These are phyloP conservation scores for Oceanites oceanicus DNA, from an alignment of 2,113 vertebrate genomes.

Conservation along the genomic window DNA sequence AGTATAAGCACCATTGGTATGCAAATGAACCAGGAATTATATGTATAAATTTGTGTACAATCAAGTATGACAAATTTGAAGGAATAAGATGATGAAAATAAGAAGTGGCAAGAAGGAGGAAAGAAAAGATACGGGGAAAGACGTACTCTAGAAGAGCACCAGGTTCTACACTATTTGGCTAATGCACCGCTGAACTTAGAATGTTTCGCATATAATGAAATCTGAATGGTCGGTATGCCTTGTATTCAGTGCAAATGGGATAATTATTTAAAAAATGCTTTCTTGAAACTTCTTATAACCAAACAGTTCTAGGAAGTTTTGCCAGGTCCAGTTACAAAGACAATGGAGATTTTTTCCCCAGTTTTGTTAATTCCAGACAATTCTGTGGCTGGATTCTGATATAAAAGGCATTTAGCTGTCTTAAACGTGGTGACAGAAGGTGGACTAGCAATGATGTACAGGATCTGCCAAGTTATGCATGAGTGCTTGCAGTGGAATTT, in stretches of 20 bases:
- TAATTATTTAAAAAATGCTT: conserved; percentile 45
- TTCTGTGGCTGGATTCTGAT: conserved; percentile 45
- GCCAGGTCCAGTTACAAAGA: conserved; percentile 51
- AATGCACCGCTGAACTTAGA: background rate
- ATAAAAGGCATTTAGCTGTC: conserved; percentile 19
- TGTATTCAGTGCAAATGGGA: conserved; percentile 54
- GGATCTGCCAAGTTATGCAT: background rate
- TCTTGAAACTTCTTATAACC: conserved; percentile 57
- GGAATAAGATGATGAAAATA: background rate
- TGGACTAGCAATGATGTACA: background rate
- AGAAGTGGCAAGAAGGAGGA: background rate
- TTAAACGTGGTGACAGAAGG: conserved; percentile 25
- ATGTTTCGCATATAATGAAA: conserved; percentile 22
- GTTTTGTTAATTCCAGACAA: conserved; percentile 55
- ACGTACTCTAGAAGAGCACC: background rate
- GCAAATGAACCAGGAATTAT: background rate
- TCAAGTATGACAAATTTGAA: background rate
- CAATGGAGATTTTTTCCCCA: conserved; percentile 2
- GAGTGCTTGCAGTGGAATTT: background rate
- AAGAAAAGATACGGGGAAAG: background rate
- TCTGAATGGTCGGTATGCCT: conserved; percentile 43
- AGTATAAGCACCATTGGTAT: background rate
- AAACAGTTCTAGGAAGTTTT: conserved; percentile 40
- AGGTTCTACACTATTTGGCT: background rate
- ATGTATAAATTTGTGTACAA: background rate